Conservation (phyloP, 2,113 vertebrate species). For the Lichenostomus cassidix region DNA sequence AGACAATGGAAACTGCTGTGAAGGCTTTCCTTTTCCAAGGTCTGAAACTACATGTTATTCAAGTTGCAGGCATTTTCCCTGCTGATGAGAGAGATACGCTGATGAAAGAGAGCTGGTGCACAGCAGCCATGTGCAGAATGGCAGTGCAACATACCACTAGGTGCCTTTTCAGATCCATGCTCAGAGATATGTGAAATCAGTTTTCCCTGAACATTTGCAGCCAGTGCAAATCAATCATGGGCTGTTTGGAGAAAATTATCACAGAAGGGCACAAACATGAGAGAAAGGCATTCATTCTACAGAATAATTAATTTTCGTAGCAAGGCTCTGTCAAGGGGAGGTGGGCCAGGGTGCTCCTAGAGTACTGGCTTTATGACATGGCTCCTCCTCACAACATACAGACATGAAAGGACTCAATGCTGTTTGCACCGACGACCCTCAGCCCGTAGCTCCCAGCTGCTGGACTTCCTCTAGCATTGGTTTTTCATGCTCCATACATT, state of each 20-base stretch:
- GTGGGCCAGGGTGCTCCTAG: background rate
- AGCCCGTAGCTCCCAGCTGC: background rate
- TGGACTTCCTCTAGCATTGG: background rate
- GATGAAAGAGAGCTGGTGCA: background rate
- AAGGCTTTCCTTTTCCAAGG: background rate
- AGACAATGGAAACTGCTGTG: background rate
- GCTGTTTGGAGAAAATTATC: background rate
- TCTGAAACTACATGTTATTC: fast-evolving
- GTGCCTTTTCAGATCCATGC: fast-evolving
- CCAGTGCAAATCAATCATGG: background rate
- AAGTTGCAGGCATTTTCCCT: fast-evolving
- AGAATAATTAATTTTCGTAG: background rate
- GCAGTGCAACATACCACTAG: fast-evolving
- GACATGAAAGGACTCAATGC: fast-evolving
- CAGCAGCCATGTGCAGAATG: background rate
- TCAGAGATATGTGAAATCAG: background rate
- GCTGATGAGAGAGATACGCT: fast-evolving
- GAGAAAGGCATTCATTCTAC: background rate
- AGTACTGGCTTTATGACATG: background rate
- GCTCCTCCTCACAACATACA: fast-evolving
- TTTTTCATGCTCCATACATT: fast-evolving
- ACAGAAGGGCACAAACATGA: background rate
- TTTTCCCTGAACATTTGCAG: background rate
- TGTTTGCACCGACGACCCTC: background rate
- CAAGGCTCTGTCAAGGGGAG: background rate